Percentiles rank a stretch among this genome's conserved stretches.
Evolutionary conservation across 2,797 vertebrate genomes (phyloP).

Genomic region (Psittacula echo): DNA sequence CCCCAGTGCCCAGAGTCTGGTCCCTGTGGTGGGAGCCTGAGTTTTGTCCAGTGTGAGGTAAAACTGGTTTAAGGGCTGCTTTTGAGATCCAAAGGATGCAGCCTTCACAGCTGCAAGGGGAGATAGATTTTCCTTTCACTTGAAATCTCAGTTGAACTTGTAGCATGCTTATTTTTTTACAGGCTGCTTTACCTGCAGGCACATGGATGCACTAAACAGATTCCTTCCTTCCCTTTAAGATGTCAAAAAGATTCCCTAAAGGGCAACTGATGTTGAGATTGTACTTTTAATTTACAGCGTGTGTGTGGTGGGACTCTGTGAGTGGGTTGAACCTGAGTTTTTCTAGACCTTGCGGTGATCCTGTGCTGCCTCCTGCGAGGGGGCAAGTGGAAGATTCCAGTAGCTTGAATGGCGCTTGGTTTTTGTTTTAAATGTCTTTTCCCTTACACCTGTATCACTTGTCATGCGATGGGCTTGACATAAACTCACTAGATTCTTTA

Average conservation of each 20-base stretch:
- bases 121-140: neutral
- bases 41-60: neutral
- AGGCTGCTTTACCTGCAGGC: neutral
- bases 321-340: slow-evolving; percentile 46
- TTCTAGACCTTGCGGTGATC: slow-evolving; percentile 64
- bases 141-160: neutral
- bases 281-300: slow-evolving; percentile 54
- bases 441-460: slow-evolving; percentile 69
- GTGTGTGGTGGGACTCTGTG: slow-evolving; percentile 50
- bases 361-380: slow-evolving; percentile 50
- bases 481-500: slow-evolving; percentile 78
- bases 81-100: neutral
- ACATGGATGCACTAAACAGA: neutral
- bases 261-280: neutral
- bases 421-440: slow-evolving; percentile 67
- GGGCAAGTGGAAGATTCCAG: slow-evolving; percentile 49
- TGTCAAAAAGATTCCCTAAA: neutral
- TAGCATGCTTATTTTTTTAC: neutral
- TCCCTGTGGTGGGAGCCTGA: neutral
- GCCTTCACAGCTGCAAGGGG: neutral
- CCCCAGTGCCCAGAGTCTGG: neutral
- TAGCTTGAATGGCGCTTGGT: slow-evolving; percentile 64
- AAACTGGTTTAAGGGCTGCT: neutral
- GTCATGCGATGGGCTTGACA: slow-evolving; percentile 73
- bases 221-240: neutral